Conservation (phyloP, 2,797 vertebrate species). For the Muscicapa comitata region DNA sequence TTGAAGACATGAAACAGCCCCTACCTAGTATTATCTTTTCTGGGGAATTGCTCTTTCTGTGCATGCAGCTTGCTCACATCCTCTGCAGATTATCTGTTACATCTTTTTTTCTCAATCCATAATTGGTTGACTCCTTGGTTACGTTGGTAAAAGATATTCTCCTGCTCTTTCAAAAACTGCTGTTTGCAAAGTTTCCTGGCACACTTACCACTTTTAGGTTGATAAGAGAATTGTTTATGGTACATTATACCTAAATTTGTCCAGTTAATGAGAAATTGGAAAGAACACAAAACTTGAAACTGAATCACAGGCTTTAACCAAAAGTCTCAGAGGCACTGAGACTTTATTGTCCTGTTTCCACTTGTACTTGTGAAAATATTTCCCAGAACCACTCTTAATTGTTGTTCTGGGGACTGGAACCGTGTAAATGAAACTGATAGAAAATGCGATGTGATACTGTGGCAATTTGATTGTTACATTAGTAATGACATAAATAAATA, state of each 20-base stretch:
- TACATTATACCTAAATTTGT: not conserved
- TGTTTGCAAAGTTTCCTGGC: not conserved
- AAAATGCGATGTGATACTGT: not conserved
- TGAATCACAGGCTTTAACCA: not conserved
- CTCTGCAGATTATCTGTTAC: not conserved
- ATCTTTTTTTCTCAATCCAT: not conserved
- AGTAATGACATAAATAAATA: not conserved
- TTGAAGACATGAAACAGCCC: not conserved
- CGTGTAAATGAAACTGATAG: not conserved
- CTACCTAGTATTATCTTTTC: not conserved
- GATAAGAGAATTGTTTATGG: not conserved
- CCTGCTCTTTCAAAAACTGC: not conserved
- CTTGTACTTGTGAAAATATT: not conserved
- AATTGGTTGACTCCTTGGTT: not conserved
- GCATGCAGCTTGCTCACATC: not conserved
- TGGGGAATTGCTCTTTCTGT: not conserved
- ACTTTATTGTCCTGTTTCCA: not conserved
- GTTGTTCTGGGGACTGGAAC: not conserved
- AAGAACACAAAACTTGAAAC: not conserved
- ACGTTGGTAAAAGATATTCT: not conserved
- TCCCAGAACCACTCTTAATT: not conserved
- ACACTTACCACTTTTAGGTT: fast-evolving
- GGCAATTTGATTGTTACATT: not conserved
- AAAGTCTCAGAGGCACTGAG: not conserved
- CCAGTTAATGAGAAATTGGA: not conserved